Evolutionary conservation across 23 tunicate species (phyloP).

Genomic region (Pegea sp.): DNA sequence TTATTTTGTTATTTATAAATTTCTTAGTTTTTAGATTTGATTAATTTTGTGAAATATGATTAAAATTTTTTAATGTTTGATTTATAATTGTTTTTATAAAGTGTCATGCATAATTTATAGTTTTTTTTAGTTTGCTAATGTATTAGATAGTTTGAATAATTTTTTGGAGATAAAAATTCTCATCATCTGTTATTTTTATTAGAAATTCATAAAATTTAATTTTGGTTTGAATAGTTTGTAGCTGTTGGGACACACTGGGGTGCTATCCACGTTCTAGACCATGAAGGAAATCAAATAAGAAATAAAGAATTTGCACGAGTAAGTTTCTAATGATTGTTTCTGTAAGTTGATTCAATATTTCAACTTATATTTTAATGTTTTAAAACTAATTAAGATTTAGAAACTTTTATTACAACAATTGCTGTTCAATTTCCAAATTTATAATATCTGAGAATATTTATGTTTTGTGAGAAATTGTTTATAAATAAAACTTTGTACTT

Average conservation of each 20-base stretch:
- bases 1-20: background rate
- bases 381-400: background rate
- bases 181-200: no score
- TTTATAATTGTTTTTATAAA: background rate
- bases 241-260: conserved; percentile 96
- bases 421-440: background rate
- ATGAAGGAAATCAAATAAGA: conserved; percentile 50
- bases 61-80: background rate
- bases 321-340: conserved; percentile 5
- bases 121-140: background rate
- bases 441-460: no score
- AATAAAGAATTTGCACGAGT: conserved; percentile 51
- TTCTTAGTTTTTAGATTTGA: background rate
- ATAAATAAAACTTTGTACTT: no score
- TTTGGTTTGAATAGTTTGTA: conserved; percentile 30
- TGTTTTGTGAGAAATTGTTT: no score
- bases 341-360: no score
- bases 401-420: background rate
- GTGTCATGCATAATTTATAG: background rate
- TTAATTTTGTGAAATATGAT: no score
- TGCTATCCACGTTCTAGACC: conserved; percentile 50
- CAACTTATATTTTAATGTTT: no score
- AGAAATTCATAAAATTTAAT: background rate
- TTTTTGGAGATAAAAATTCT: no score
- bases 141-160: no score